Base-by-base conservation (phyloP, 2,797 vertebrate species). In the Nannoperca obscura region DNA sequence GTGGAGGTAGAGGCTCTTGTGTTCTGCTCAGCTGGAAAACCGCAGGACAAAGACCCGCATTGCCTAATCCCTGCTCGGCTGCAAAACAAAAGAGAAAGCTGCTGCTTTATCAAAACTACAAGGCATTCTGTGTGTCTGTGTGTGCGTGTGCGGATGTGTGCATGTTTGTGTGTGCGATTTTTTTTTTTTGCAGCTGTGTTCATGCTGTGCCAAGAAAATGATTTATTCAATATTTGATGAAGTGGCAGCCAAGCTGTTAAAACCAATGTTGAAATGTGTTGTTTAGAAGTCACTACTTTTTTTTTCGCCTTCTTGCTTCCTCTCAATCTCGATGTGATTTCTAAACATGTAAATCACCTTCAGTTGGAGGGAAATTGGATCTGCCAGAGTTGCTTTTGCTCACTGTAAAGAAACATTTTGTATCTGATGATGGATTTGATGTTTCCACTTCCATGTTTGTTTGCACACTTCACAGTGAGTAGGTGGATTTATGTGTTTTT, bases 1-100 rank as follows among this genome's bases (percentile, higher is more conserved):
- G 89, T 91, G 88, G 92, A 93, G 93, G 93, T 93, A 92, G 93
- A 92, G 91, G 91, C 93, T 94, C 92, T 95, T 95, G 93, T 95
- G 94, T 92, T 94, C 93, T 94, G 91, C 93, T 95, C 93, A 93
- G 93, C 95, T 95, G 92, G 94, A 95, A 95, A 94, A 94, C 93
- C 72, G 81, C 89, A 88, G 89, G 92, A 95, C 94, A 95, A 95
- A 94, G 94, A 92, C 86, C 88, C 76, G 89, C 91, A 89, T 92
- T 91, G 88, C 91, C 91, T 94, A 95, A 95, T 95, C 94, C 94
- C 92, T 92, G 90, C 91, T 91, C 90, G 85, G 87, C 91, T 91
- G 87, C 92, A 91, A 94, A 93, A 94, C 93, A 95, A 95, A 95
- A 94, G 93, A 89, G 93, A 91, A 94, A 92, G 92, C 91, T 92